Percentiles rank a stretch among this genome's conserved stretches.
Conservation (phyloP, 2,888 invertebrate species). For the Rutpela maculata region DNA sequence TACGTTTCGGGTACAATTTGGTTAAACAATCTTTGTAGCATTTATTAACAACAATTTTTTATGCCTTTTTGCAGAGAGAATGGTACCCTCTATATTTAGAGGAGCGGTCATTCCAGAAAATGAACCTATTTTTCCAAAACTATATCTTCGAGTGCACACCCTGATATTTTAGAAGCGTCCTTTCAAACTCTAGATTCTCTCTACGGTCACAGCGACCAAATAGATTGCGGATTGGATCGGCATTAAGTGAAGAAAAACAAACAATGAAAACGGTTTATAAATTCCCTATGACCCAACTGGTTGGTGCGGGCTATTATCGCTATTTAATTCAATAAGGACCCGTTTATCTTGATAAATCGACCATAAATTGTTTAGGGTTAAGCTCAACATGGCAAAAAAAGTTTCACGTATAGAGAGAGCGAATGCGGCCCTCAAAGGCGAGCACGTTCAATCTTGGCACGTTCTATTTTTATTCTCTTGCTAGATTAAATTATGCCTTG, state of each 20-base stretch:
- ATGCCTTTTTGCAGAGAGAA: too few relatives aligned
- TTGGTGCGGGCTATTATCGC: conserved; percentile 68
- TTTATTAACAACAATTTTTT: too few relatives aligned
- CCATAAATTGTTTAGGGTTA: conserved; percentile 71
- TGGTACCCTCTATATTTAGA: too few relatives aligned
- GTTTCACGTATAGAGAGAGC: conserved; percentile 44
- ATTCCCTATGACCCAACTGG: conserved; percentile 60
- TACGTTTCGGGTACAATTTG: too few relatives aligned
- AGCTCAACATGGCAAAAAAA: conserved; percentile 54
- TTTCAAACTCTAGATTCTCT: too few relatives aligned
- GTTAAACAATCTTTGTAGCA: too few relatives aligned
- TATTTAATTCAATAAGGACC: conserved; percentile 72
- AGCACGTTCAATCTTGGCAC: conserved; percentile 27
- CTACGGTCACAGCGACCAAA: conserved; percentile 22
- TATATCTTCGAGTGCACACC: too few relatives aligned
- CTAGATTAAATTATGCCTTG: conserved; percentile 6
- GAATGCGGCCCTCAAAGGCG: conserved; percentile 25
- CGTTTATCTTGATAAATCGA: conserved; percentile 71
- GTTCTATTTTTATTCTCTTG: conserved; percentile 17
- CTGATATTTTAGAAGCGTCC: too few relatives aligned
- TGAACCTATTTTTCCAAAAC: too few relatives aligned
- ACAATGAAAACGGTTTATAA: conserved; percentile 60
- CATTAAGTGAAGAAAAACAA: conserved; percentile 57
- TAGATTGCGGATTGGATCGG: conserved; percentile 45
- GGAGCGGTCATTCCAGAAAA: too few relatives aligned